phyloP scores from a whole-genome alignment of 37 sponge, comb jelly and placozoan genomes.

The Haliclona indistincta region DNA sequence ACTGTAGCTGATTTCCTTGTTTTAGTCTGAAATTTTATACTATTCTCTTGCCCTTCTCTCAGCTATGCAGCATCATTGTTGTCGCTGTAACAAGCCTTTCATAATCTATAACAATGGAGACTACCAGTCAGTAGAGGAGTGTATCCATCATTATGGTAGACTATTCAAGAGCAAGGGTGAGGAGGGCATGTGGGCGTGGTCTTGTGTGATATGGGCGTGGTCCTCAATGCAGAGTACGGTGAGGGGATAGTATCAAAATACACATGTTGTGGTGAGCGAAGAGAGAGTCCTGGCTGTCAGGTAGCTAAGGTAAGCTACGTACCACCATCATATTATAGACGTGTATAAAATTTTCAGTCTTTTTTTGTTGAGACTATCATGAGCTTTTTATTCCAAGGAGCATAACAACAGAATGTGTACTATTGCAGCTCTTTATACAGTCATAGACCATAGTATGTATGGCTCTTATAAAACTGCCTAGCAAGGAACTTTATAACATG shows the following conservation, averaged over 20 bases:
- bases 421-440: too few species aligned
- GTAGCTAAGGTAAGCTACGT: slow-evolving; percentile 64
- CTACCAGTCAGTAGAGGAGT: slow-evolving; percentile 84
- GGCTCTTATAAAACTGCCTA: too few species aligned
- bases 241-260: slow-evolving; percentile 65
- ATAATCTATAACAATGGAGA: slow-evolving; percentile 71
- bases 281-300: slow-evolving; percentile 70
- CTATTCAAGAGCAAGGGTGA: slow-evolving; percentile 60
- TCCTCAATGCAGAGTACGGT: slow-evolving; percentile 56
- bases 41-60: too few species aligned
- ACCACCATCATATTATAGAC: too few species aligned
- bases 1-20: too few species aligned
- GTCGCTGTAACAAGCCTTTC: slow-evolving; percentile 83
- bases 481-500: too few species aligned
- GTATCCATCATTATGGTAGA: slow-evolving; percentile 83
- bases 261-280: slow-evolving; percentile 65
- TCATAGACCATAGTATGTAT: too few species aligned
- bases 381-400: too few species aligned
- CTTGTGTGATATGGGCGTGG: neutral
- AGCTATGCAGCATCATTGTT: slow-evolving; percentile 73
- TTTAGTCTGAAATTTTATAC: too few species aligned
- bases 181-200: neutral
- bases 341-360: too few species aligned
- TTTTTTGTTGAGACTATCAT: too few species aligned
- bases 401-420: too few species aligned